phyloP scores from a whole-genome alignment of 2,113 vertebrate genomes.

The Sorex fumeus region DNA sequence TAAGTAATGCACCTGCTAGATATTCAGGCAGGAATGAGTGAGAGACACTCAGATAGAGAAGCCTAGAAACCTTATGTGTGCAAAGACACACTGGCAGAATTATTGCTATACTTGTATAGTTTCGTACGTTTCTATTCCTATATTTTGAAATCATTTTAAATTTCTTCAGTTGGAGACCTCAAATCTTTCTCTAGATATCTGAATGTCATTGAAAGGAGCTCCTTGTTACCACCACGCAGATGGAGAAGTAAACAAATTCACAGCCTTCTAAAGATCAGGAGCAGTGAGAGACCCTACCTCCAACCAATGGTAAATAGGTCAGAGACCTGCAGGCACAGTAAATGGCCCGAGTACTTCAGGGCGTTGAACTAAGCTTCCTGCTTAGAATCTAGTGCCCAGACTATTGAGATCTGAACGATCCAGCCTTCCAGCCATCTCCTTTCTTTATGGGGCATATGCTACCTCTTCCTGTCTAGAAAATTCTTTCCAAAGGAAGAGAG shows the following conservation, averaged over 20 bases:
- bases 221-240: background rate
- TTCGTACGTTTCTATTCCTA: background rate
- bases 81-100: background rate
- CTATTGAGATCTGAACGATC: background rate
- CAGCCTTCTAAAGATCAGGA: conserved; percentile 1
- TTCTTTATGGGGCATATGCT: background rate
- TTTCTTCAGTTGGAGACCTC: no score
- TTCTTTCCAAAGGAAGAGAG: conserved; percentile 36
- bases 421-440: background rate
- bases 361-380: no score
- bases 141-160: no score
- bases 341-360: no score
- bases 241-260: background rate
- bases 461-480: conserved; percentile 35
- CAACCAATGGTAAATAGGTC: background rate
- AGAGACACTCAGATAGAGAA: background rate
- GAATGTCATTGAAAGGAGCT: no score
- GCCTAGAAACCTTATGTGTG: background rate
- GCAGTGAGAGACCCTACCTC: background rate
- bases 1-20: background rate
- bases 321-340: background rate
- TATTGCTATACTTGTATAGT: background rate
- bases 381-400: background rate
- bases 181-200: background rate
- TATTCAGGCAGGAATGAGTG: background rate